Evolutionary conservation across 2,113 vertebrate species (phyloP).

Genomic region (Gobio gobio): DNA sequence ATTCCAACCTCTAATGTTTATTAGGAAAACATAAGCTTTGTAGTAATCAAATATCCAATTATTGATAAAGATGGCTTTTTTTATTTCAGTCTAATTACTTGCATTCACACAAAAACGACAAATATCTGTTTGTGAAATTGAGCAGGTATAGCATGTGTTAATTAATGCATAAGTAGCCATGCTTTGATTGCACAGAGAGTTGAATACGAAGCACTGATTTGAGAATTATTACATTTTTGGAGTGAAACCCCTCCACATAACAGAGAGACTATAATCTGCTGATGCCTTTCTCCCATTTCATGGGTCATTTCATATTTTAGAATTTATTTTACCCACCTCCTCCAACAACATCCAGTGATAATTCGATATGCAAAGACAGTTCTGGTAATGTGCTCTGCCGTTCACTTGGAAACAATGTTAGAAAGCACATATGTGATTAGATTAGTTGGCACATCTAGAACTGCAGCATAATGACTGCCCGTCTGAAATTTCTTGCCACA

Average conservation of each 20-base stretch:
- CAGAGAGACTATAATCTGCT: slow-evolving; percentile 3
- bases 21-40: not conserved
- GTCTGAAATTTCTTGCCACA: not conserved
- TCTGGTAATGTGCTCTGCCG: slow-evolving; percentile 6
- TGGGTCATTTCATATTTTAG: slow-evolving; percentile 58
- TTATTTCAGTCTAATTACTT: not conserved
- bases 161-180: not conserved
- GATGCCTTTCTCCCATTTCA: slow-evolving; percentile 13
- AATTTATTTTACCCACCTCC: slow-evolving; percentile 39
- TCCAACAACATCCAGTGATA: slow-evolving; percentile 19
- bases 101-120: not conserved
- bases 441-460: slow-evolving; percentile 12
- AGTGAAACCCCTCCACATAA: not conserved
- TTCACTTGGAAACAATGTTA: slow-evolving; percentile 3
- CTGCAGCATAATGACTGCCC: not conserved
- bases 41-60: not conserved
- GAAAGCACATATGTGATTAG: slow-evolving; percentile 19
- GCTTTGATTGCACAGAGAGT: slow-evolving; percentile 12
- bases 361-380: slow-evolving; percentile 30
- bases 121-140: not conserved
- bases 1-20: not conserved
- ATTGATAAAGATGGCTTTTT: not conserved
- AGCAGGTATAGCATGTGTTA: not conserved
- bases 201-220: not conserved
- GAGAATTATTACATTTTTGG: slow-evolving; percentile 7